Base-by-base conservation (phyloP, 2,888 invertebrate species). In the Trachelus stipa region DNA sequence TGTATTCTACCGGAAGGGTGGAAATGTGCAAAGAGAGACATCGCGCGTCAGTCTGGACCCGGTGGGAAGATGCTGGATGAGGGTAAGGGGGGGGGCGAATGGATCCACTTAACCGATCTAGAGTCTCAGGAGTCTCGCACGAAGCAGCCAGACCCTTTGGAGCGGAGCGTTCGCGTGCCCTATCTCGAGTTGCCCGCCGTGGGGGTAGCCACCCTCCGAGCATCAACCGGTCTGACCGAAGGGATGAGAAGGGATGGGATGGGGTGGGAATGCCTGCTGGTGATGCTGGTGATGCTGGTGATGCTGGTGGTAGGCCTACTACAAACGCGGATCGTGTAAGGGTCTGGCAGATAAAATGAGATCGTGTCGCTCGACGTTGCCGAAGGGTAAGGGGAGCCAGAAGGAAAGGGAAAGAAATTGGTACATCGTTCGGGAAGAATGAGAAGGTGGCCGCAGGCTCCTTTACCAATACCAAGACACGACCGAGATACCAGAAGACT, bases 281-380 rank as follows among this genome's bases (percentile, higher is more conserved):
- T 80, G 71, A 76, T 56, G 68, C 56, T 40, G 77, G 68, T 77
- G 80, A 76, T 56, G 68, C 37, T 68, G 77, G 68, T 77, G 80
- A 79, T 78, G 78, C 74, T 76, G 84, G 85, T 85, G 85, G 83
- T 81, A 83, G 84, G 82, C 83, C 83, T 84, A 88, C 86, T 87
- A 90, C 91, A 90, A 89, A 89, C 90, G 88, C 86, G 86, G 85
- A 85, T 89, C 89, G 86, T 90, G 88, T 89, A 89, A 90, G 89
- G 91, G 88, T 87, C 87, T 88, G 83, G 84, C 83, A 89, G 90
- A 91, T 90, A 91, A 91, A 91, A 90, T 88, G 89, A 90, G 91
- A 90, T 90, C 90, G 90, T 90, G 91, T 90, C 89, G 86, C 81
- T 77, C 79, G 84, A 79, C 78, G 81, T 74, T 74, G 69, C 34